Evolutionary conservation across 64 coral and sea anemone species (phyloP).

Genomic region (Stylophora pistillata): DNA sequence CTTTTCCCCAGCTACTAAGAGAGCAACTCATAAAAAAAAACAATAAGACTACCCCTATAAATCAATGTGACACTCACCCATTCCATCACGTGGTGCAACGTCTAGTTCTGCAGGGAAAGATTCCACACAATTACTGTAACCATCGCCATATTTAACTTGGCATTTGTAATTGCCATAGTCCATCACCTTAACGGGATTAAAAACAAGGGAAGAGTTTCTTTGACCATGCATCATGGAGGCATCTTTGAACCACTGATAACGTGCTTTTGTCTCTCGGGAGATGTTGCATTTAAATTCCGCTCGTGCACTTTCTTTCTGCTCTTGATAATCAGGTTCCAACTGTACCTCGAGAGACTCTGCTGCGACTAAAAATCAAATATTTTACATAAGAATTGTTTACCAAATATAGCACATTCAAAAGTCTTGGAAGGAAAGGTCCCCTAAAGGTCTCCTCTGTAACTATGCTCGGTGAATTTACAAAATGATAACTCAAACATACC

Average conservation of each 20-base stretch:
- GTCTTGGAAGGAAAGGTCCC: no score
- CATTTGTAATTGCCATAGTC: slow-evolving; percentile 18
- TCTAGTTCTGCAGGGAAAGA: not conserved
- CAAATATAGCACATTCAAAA: no score
- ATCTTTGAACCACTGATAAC: slow-evolving; percentile 17
- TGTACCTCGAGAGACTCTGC: not conserved
- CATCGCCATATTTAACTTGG: not conserved
- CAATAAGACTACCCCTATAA: no score
- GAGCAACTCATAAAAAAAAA: no score
- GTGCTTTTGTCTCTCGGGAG: not conserved
- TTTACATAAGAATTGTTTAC: not conserved
- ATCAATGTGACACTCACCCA: slow-evolving; percentile 7
- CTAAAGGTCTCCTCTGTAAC: no score
- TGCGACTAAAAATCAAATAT: not conserved
- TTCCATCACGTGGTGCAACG: slow-evolving; percentile 15
- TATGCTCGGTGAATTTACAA: no score
- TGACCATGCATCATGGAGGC: not conserved
- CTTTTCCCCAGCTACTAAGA: no score
- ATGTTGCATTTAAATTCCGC: not conserved
- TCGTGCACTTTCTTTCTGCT: not conserved
- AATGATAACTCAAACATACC: no score
- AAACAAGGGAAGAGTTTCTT: not conserved
- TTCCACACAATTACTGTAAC: not conserved
- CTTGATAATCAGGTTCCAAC: not conserved
- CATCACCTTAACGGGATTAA: not conserved